These are phyloP conservation scores for Cyprinus carpio DNA, from an alignment of 2,113 vertebrate species.

Conservation along the genomic window DNA sequence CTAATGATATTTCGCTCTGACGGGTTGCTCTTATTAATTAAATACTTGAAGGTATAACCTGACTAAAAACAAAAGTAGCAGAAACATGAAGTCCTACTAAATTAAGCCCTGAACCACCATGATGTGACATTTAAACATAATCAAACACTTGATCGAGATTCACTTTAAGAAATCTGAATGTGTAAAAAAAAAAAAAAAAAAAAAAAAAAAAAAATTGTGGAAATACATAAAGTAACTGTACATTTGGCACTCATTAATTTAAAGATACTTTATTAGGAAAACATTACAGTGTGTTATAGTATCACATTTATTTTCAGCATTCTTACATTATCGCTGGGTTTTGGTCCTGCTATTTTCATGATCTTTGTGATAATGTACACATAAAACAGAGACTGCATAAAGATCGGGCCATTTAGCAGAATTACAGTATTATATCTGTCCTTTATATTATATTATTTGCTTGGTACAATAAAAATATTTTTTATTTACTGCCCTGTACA, in stretches of 20 bases:
- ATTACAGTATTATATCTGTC: background rate
- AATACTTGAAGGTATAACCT: background rate
- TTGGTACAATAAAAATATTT: background rate
- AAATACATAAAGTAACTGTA: background rate
- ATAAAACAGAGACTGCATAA: background rate
- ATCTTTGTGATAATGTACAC: background rate
- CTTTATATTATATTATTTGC: background rate
- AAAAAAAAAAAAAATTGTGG: too few species aligned
- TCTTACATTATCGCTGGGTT: background rate
- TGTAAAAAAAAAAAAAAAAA: too few species aligned
- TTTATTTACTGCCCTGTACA: too few species aligned
- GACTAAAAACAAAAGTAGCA: background rate
- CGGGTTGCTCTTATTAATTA: background rate
- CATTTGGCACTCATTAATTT: background rate
- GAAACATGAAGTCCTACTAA: background rate
- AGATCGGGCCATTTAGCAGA: background rate
- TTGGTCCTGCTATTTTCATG: background rate
- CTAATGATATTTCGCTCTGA: constrained; percentile 8
- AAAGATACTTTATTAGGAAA: background rate
- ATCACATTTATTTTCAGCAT: constrained; percentile 19
- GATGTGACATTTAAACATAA: background rate
- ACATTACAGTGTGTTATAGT: background rate
- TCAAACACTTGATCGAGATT: background rate
- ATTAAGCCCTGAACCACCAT: background rate
- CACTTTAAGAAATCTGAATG: background rate